phyloP scores from a whole-genome alignment of 1,140 invertebrate genomes.

The Holotrichia oblita region DNA sequence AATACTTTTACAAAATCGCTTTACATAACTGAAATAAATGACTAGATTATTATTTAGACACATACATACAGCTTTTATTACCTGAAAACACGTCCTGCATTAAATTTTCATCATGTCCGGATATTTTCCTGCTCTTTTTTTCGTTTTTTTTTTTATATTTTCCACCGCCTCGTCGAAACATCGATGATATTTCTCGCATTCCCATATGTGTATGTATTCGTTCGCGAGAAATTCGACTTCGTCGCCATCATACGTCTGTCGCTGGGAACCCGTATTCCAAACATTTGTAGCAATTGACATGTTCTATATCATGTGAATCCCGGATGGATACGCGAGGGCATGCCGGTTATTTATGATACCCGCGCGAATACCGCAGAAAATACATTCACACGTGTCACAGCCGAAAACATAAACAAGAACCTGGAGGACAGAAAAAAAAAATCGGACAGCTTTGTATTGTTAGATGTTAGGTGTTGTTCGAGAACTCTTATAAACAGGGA shows the following conservation, averaged over 20 bases:
- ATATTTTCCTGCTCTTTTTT: too few relatives aligned
- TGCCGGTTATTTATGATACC: conserved; percentile 48
- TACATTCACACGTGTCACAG: conserved; percentile 35
- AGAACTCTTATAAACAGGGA: not conserved
- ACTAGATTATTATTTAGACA: not conserved
- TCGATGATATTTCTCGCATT: conserved; percentile 29
- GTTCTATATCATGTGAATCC: conserved; percentile 54
- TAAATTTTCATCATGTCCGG: conserved; percentile 17
- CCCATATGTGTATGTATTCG: not conserved
- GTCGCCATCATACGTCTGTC: not conserved
- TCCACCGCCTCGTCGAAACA: not conserved
- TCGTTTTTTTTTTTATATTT: conserved; percentile 1
- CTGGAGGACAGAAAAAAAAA: not conserved
- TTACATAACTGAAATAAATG: too few relatives aligned
- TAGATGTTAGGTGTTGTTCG: not conserved
- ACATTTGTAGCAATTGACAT: conserved; percentile 57
- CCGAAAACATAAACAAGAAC: conserved; percentile 29
- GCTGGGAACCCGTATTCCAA: conserved; percentile 42
- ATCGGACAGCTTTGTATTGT: conserved; percentile 17
- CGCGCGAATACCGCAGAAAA: conserved; percentile 43
- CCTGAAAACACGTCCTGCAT: not conserved
- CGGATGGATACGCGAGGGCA: conserved; percentile 44
- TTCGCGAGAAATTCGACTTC: conserved; percentile 32
- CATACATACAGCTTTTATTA: not conserved
- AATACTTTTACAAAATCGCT: too few relatives aligned